Evolutionary conservation across 2,888 invertebrate genomes (phyloP).

Genomic region (Watsonalla cultraria): DNA sequence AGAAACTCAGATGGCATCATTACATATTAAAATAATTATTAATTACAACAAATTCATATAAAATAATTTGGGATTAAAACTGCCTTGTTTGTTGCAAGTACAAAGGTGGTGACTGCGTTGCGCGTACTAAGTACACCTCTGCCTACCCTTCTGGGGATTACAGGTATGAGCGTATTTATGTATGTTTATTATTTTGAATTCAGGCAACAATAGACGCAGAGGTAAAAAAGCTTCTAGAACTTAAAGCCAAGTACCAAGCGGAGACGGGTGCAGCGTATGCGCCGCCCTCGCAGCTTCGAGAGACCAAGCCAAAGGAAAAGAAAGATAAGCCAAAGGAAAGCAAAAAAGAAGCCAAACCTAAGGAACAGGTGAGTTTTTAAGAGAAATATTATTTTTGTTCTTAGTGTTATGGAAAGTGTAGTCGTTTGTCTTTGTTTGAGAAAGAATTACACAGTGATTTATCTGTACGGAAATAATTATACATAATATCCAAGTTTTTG

Average conservation of each 20-base stretch:
- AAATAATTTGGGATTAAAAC: too few species aligned
- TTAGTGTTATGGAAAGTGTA: background rate
- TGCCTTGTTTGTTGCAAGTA: too few species aligned
- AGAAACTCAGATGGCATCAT: too few species aligned
- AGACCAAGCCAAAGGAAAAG: conserved; percentile 48
- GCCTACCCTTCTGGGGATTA: too few species aligned
- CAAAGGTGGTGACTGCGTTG: too few species aligned
- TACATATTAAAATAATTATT: too few species aligned
- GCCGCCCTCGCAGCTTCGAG: conserved; percentile 45
- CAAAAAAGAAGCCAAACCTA: conserved; percentile 36
- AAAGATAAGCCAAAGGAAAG: conserved; percentile 33
- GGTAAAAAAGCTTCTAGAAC: conserved; percentile 76
- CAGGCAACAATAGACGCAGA: conserved; percentile 75
- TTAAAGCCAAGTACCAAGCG: conserved; percentile 81
- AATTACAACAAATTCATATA: too few species aligned
- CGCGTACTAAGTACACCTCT: too few species aligned
- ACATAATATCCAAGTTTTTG: too few species aligned
- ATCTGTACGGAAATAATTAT: too few species aligned
- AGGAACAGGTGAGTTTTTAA: conserved; percentile 60
- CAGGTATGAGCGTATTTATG: background rate
- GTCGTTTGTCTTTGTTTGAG: conserved; percentile 3
- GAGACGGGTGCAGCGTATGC: conserved; percentile 76
- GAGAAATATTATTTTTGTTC: too few species aligned
- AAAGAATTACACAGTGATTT: too few species aligned
- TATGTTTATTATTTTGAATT: background rate